phyloP scores from a whole-genome alignment of 1,140 invertebrate species.

The Bombus cullumanus region DNA sequence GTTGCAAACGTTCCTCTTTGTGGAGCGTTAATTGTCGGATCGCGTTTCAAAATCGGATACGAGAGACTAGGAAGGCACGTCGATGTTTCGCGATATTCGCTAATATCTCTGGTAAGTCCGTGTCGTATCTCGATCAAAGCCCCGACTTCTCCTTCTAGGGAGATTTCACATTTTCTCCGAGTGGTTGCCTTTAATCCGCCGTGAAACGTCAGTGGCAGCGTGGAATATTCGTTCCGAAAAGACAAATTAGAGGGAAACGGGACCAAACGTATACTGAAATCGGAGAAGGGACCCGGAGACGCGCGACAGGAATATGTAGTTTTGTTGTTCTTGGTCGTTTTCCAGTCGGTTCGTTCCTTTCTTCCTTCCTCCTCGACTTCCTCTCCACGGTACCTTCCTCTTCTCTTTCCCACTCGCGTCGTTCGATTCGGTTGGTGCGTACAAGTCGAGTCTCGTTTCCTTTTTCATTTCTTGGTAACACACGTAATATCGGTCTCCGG shows the following conservation, averaged over 20 bases:
- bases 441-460: constrained; percentile 38
- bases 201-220: background rate
- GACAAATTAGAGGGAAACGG: constrained; percentile 31
- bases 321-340: constrained; percentile 10
- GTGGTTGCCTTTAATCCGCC: background rate
- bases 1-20: background rate
- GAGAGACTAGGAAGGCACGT: background rate
- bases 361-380: background rate
- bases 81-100: background rate
- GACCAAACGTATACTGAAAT: constrained; percentile 1
- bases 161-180: background rate
- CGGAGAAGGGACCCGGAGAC: background rate
- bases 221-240: background rate
- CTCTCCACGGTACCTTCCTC: background rate
- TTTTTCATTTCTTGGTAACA: constrained; percentile 58
- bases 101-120: background rate
- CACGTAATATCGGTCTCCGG: constrained; percentile 57
- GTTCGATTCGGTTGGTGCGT: constrained; percentile 9
- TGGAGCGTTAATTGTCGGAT: constrained; percentile 19
- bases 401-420: background rate
- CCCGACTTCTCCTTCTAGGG: background rate
- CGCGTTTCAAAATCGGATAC: constrained; percentile 7
- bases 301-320: background rate
- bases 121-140: background rate
- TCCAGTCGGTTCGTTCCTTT: background rate